Evolutionary conservation across 2,113 vertebrate genomes (phyloP).

Genomic region (Heloderma charlesbogerti): DNA sequence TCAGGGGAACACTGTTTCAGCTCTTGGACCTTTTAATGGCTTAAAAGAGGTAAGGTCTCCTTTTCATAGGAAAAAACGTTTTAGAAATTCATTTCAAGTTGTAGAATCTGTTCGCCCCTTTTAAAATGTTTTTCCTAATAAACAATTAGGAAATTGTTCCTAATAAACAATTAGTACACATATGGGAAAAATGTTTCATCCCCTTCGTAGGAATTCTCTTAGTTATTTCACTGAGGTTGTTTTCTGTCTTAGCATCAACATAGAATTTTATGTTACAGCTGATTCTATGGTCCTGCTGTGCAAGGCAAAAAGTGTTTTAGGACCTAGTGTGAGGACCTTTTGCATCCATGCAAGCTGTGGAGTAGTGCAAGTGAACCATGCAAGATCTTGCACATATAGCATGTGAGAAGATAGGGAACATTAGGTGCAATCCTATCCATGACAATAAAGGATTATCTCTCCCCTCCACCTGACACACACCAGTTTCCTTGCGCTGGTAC

Average conservation of each 20-base stretch:
- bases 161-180: not conserved
- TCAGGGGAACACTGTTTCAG: constrained; percentile 96
- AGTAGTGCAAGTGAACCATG: not conserved
- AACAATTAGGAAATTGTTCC: too few species aligned
- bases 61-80: not conserved
- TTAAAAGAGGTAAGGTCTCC: constrained; percentile 89
- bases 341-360: not conserved
- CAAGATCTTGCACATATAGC: not conserved
- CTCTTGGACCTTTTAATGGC: constrained; percentile 89
- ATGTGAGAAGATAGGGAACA: not conserved
- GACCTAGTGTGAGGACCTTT: not conserved
- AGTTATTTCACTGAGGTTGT: not conserved
- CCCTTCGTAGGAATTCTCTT: not conserved
- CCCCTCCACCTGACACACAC: not conserved
- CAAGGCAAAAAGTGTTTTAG: not conserved
- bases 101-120: not conserved
- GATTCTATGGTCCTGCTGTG: not conserved
- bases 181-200: not conserved
- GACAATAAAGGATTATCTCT: too few species aligned
- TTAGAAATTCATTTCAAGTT: not conserved
- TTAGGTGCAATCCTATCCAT: not conserved
- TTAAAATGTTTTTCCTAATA: not conserved
- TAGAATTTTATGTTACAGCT: not conserved
- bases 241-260: not conserved
- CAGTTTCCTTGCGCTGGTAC: not conserved